Evolutionary conservation across 2,113 vertebrate species (phyloP), one percentile per base, ranked within the genome.

Genomic region (Artemisiospiza belli): DNA sequence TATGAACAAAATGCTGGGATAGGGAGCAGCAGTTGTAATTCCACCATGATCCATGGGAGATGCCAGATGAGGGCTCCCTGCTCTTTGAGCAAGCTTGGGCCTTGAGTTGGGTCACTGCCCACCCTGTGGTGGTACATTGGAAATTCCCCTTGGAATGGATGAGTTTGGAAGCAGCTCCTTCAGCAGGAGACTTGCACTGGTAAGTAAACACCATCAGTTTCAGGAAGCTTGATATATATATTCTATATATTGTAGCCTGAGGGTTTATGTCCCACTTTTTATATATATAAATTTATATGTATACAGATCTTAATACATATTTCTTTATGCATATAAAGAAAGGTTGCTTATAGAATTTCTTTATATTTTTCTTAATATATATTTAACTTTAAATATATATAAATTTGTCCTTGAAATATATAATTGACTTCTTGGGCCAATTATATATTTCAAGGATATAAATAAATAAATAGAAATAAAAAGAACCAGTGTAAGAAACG

Each of bases 1-100:
- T 14, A 27, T 15, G 17, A 44, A 22, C 22, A 14, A 37, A 63
- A 33, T 37, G 4, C 16, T 11, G 5, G 27, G 13, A 46, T 17
- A 37, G 39, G 18, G 28, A 63, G 58, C 58, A 55, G 33, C 0
- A 0, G 14, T 9, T 31, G 4, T 18, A 55, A 37, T 55, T 64
- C 28, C 58, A 55, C 5, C 14, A 46, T 25, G 15, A 46, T 25
- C 68, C 22, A 37, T 4, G 46, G 58, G 33, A 63, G 47, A 25
- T 63, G 17, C 33, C 57, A 63, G 47, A 21, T 54, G 39, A 46
- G 2, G 9, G 14, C 27, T 63, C 27, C 20, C 22, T 54, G 39
- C 47, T 46, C 39, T 52, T 54, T 37, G 27, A 46, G 47, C 33
- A 63, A 62, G 39, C 14, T 4, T 46, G 33, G 14, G 47, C 39